Percentiles rank a stretch among this genome's conserved stretches.
phyloP scores from a whole-genome alignment of 1,140 invertebrate species.

The Aphelinus atriplicis region DNA sequence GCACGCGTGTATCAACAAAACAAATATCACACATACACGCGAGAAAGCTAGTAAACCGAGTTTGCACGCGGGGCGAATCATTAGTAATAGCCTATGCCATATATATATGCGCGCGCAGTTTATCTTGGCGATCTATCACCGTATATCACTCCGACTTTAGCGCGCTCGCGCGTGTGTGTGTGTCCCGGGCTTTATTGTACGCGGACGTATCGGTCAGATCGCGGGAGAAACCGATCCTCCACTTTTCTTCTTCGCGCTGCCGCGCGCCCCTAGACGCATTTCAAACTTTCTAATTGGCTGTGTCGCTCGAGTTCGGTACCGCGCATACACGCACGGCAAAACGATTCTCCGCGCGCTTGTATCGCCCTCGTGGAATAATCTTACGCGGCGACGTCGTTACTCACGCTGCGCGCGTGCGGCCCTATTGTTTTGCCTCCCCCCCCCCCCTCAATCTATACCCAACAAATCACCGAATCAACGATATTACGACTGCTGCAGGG shows the following conservation, averaged over 20 bases:
- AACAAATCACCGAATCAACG: too few relatives aligned
- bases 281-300: neutral
- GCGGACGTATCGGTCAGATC: neutral
- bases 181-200: neutral
- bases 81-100: neutral
- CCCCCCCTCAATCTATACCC: too few relatives aligned
- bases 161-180: too few relatives aligned
- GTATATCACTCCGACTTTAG: neutral
- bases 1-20: neutral
- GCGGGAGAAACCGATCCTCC: neutral
- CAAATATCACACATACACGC: neutral
- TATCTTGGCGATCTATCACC: constrained; percentile 12
- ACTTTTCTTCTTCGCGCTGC: neutral
- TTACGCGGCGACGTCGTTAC: too few relatives aligned
- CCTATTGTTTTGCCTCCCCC: too few relatives aligned
- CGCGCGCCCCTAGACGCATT: neutral
- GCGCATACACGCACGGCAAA: too few relatives aligned
- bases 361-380: too few relatives aligned
- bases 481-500: too few relatives aligned
- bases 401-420: too few relatives aligned
- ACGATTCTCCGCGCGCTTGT: too few relatives aligned
- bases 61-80: neutral
- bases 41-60: neutral
- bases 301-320: neutral
- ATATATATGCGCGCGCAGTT: neutral